A percentile compares a stretch with the other conserved stretches of the same genome.
Conservation (phyloP, 2,888 invertebrate genomes). For the Metopia argyrocephala region DNA sequence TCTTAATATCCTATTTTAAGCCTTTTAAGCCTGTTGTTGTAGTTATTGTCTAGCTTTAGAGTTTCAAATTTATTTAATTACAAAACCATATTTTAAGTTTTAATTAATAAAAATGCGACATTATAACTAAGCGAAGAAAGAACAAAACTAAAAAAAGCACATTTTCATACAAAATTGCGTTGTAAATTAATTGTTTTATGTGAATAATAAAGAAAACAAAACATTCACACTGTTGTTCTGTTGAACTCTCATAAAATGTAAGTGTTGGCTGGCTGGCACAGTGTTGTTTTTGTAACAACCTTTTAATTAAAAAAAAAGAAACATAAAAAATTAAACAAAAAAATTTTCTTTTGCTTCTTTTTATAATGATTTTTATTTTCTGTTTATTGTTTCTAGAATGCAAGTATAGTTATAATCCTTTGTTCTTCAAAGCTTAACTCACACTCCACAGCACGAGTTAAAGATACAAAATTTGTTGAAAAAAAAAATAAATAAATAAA, state of each 20-base stretch:
- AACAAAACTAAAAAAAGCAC: slow-evolving; percentile 8
- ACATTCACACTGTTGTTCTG: neutral
- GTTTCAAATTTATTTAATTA: slow-evolving; percentile 48
- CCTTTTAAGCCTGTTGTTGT: neutral
- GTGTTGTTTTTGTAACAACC: slow-evolving; percentile 37
- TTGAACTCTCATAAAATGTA: slow-evolving; percentile 1
- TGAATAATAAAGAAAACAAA: slow-evolving; percentile 15
- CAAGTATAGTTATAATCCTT: slow-evolving; percentile 55
- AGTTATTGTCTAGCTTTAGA: neutral
- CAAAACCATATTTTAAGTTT: slow-evolving; percentile 34
- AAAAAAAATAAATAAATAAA: slow-evolving; percentile 14
- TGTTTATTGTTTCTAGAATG: slow-evolving; percentile 48
- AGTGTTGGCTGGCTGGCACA: neutral
- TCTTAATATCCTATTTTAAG: neutral
- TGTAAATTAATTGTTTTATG: slow-evolving; percentile 57
- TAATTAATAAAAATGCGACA: slow-evolving; percentile 60
- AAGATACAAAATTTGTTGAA: slow-evolving; percentile 55
- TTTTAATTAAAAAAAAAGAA: slow-evolving; percentile 31
- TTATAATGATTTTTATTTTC: too few species aligned
- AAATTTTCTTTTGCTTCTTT: slow-evolving; percentile 22
- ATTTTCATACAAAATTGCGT: slow-evolving; percentile 56
- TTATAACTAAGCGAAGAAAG: slow-evolving; percentile 18
- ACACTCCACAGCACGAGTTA: slow-evolving; percentile 60
- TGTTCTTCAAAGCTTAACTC: slow-evolving; percentile 60
- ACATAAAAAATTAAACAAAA: neutral